Conservation (phyloP, 2,797 vertebrate genomes). For the Manis pentadactyla region DNA sequence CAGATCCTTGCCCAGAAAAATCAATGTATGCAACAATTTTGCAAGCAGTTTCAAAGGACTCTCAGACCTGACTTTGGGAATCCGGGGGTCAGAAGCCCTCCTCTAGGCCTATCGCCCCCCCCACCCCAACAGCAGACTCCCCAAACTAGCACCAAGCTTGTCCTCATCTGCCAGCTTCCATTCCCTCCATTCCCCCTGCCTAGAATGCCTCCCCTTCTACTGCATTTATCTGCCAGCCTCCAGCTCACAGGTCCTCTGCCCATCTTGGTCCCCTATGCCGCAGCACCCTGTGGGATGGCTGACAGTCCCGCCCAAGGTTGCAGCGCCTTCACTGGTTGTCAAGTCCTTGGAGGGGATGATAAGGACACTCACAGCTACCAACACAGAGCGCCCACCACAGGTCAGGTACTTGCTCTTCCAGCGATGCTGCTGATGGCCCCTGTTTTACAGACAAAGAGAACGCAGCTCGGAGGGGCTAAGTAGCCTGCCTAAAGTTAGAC, state of each 20-base stretch:
- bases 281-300: not conserved
- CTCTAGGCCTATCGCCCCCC: too few species aligned
- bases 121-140: not conserved
- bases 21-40: not conserved
- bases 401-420: not conserved
- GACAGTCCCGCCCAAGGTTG: not conserved
- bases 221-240: not conserved
- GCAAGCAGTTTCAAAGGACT: not conserved
- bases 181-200: rapidly evolving
- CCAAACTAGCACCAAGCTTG: not conserved
- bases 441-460: not conserved
- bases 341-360: not conserved
- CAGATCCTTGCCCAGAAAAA: not conserved
- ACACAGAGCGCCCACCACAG: too few species aligned
- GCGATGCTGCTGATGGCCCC: not conserved
- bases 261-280: rapidly evolving
- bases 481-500: not conserved
- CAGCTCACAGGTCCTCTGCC: not conserved
- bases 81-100: not conserved
- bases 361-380: not conserved
- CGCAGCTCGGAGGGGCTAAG: not conserved
- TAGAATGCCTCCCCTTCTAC: rapidly evolving
- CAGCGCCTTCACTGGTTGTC: not conserved
- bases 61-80: not conserved
- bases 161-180: not conserved